These are phyloP conservation scores for Heliocidaris tuberculata DNA, from an alignment of 35 echinoderm and acorn worm genomes.

Conservation along the genomic window DNA sequence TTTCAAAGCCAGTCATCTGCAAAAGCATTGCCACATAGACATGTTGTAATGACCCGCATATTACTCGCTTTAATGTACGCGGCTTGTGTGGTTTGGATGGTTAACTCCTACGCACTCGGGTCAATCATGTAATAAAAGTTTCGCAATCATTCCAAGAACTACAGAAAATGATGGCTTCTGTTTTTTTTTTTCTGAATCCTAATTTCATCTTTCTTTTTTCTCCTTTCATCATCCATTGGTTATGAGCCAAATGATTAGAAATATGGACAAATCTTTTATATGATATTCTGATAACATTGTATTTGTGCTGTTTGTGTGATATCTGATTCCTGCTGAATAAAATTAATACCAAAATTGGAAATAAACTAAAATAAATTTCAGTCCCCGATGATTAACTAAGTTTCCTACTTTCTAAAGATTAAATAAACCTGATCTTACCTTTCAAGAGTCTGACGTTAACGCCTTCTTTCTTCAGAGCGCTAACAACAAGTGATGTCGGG, in stretches of 20 bases:
- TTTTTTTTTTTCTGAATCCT: not conserved
- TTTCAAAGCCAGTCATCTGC: not conserved
- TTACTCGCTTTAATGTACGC: not conserved
- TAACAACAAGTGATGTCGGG: slow-evolving; percentile 71
- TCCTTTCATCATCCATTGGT: not conserved
- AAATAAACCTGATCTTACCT: slow-evolving; percentile 59
- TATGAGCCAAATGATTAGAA: no score
- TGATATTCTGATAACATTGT: no score
- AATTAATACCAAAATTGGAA: no score
- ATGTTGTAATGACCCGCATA: not conserved
- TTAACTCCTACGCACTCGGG: not conserved
- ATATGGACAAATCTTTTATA: no score
- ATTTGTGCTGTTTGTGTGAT: no score
- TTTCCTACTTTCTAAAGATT: not conserved
- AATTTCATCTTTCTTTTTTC: not conserved
- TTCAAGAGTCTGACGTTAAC: slow-evolving; percentile 65
- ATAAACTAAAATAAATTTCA: not conserved
- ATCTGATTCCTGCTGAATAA: no score
- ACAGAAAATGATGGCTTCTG: not conserved
- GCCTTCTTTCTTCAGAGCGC: slow-evolving; percentile 80
- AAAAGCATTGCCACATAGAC: slow-evolving; percentile 5
- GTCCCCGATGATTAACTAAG: not conserved
- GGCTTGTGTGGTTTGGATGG: not conserved
- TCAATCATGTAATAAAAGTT: not conserved
- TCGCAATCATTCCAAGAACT: slow-evolving; percentile 5